Base-by-base conservation (phyloP, 1,140 invertebrate species). In the Hylaeus volcanicus region DNA sequence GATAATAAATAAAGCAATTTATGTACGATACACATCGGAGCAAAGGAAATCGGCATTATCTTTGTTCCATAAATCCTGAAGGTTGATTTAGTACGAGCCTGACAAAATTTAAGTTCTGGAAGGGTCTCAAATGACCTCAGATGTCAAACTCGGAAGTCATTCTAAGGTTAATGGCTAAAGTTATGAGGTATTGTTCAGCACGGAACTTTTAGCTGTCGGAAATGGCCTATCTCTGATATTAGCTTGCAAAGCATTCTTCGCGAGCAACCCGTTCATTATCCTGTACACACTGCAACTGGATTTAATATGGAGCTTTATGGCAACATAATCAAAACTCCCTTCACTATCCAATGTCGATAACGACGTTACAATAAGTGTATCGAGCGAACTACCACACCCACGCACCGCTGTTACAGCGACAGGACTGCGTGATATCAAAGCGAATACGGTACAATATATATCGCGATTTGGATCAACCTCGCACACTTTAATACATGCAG, bases 401-500 rank as follows among this genome's bases (percentile, higher is more conserved):
- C 60, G 1, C 48, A 15, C 12, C 4, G n/a, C 14, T 68, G 41
- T 61, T n/a, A 15, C 48, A n/a, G 15, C 45, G 6, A 37, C 5
- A 26, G 55, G 53, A 70, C 11, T n/a, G 45, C 5, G 15, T 37
- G 4, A 2, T 43, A 53, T 64, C 60, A 72, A 56, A 78, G 68
- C 12, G 68, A 72, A 37, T 9, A 15, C n/a, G 26, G 53, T 53
- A 41, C 43, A 26, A 26, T 26, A 64, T 55, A 15, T 53, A 55
- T 72, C 69, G 43, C n/a, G 9, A 14, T 39, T 64, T 53, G 14
- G 48, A 72, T 79, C 76, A 79, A 73, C 69, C 60, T 72, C 69
- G 11, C 72, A 55, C 72, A 72, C 60, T 64, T 72, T 79, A 73
- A 79, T 79, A 79, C 51, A 65, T 48, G 70, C 41, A 56, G 61